These are phyloP conservation scores for Metacarcinus magister DNA, from an alignment of 2,888 invertebrate genomes.

Conservation along the genomic window DNA sequence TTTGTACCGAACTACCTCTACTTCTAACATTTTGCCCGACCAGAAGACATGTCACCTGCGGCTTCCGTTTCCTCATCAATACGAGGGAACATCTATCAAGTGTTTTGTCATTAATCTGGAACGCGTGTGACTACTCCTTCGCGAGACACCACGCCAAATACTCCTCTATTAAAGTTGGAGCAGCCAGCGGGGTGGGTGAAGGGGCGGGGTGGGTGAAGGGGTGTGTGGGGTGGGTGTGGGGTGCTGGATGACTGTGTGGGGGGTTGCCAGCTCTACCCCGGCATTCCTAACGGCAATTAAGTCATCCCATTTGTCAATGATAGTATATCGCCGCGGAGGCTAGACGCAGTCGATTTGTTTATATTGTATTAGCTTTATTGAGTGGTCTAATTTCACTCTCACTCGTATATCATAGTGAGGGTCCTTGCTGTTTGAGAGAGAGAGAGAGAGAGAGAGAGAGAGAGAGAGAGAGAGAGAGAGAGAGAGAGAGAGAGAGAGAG, in stretches of 20 bases:
- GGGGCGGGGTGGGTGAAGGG: not conserved
- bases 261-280: constrained; percentile 55
- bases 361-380: constrained; percentile 64
- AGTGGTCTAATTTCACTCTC: constrained; percentile 53
- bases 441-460: constrained; percentile 36
- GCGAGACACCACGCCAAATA: not conserved
- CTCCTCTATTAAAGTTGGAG: not conserved
- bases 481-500: constrained; percentile 16
- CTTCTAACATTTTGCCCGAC: not conserved
- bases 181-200: not conserved
- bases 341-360: constrained; percentile 33
- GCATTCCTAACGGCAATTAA: constrained; percentile 68
- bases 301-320: constrained; percentile 73
- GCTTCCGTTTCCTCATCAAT: not conserved
- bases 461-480: constrained; percentile 40
- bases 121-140: not conserved
- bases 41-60: not conserved
- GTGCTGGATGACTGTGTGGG: not conserved
- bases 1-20: constrained; percentile 62
- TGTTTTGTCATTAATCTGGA: not conserved
- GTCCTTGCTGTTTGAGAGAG: not conserved
- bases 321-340: constrained; percentile 55
- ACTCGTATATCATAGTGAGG: constrained; percentile 54
- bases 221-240: not conserved
- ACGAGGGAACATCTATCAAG: not conserved